Base-by-base conservation (phyloP, 2,888 invertebrate species). In the Yponomeuta evonymella region DNA sequence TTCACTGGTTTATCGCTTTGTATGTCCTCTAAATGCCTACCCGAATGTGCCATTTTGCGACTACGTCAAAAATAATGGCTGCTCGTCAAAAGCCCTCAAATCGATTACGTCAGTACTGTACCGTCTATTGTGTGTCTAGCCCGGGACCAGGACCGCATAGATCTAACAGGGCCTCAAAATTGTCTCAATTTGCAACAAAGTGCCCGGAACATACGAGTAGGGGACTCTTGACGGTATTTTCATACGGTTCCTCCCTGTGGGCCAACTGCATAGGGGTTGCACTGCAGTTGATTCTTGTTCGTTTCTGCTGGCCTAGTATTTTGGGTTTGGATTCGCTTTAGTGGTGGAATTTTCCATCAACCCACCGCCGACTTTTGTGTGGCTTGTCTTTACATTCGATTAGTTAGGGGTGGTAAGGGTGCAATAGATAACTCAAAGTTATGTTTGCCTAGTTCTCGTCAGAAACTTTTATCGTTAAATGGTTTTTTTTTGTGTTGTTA, bases 161-260 rank as follows among this genome's bases (percentile, higher is more conserved):
- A 12, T 3, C 51, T 12, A 71, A 71, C 76, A 75, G 74, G 76
- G 77, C 75, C 75, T 75, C 73, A 74, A 77, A 76, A 78, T 77
- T 81, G 80, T 74, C 77, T 75, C 81, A 84, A 86, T 87, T 87
- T 85, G 86, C 85, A 83, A 82, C 82, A 82, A 84, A 87, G 83
- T 83, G 84, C 80, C 76, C 73, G 76, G 79, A 77, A 76, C 79
- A 79, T 73, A 77, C 77, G 77, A 77, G 76, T 10, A 23, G 70
- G 15, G 51, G 15, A 84, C 84, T 83, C 81, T 15, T 77, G 68
- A 62, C 74, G 78, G 77, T 77, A 84, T 84, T 85, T 71, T 70
- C 48, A 66, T 51, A 70, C 36, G 72, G 66, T 65, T 48, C 73
- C 15, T 5, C 51, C 51, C 51, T 58, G 3, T 1, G 15, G 3